Base-by-base conservation (phyloP, 2,888 invertebrate species). In the Cataglyphis albicans region DNA sequence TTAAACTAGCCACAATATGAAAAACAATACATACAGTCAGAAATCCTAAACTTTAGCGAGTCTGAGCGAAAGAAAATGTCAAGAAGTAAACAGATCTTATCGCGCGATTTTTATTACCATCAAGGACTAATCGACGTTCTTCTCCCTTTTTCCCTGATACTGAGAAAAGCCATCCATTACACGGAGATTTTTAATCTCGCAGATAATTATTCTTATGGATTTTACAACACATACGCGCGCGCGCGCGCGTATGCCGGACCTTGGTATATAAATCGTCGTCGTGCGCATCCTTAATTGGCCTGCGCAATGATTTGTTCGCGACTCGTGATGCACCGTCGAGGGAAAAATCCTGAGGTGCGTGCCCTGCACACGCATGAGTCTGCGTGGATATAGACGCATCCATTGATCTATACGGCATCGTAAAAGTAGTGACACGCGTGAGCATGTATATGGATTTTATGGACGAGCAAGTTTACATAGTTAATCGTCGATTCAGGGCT, bases 221-320 rank as follows among this genome's bases (percentile, higher is more conserved):
- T 89, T 89, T 84, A 83, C 82, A 82, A 29, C 29, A 29, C 29
- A 29, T 29, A 87, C 82, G 64, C 70, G 32, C 21, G n/a, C 35
- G 18, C 25, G 21, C 57, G 29, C 35, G 25, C 18, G 75, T 76
- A 59, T 29, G 68, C 72, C 57, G 67, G 61, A 0, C 21, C 32
- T 35, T 61, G 61, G 63, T 78, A 74, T 87, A 87, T 91, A 91
- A 91, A 91, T 90, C 86, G 84, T 85, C 81, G 82, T 86, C 86
- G 86, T 85, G 86, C 87, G 78, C 70, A 84, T 82, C 82, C 87
- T 89, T 91, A 91, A 91, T 91, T 91, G 89, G 88, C 85, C 83
- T 57, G 52, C 25, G 83, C 64, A 78, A 84, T 84, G 82, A 89
- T 89, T 89, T 89, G 86, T 87, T 88, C 87, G 87, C 73, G 74